A percentile compares a stretch with the other conserved stretches of the same genome.
These are phyloP conservation scores for Molothrus aeneus DNA, from an alignment of 2,797 vertebrate genomes.

Conservation along the genomic window DNA sequence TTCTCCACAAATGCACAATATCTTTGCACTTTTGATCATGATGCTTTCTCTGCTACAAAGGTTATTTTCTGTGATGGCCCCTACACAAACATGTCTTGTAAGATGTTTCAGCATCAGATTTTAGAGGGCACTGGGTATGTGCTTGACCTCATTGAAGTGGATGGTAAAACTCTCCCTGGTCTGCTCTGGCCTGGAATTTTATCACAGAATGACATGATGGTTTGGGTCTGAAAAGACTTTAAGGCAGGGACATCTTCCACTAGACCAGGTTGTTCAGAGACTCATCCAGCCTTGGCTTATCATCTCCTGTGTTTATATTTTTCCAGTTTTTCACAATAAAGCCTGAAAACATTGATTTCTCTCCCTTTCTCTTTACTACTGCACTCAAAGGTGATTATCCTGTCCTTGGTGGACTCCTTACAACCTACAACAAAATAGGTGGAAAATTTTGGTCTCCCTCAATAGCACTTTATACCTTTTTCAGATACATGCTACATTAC, in stretches of 20 bases:
- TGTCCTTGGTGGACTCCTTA: background rate
- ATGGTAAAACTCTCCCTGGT: background rate
- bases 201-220: background rate
- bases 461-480: background rate
- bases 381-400: background rate
- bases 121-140: background rate
- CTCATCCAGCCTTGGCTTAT: background rate
- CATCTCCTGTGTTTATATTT: background rate
- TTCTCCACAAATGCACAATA: background rate
- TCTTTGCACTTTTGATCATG: background rate
- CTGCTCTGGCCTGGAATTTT: background rate
- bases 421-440: background rate
- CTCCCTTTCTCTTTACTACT: background rate
- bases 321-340: background rate
- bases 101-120: background rate
- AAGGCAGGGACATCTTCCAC: background rate
- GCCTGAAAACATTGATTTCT: background rate
- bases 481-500: background rate
- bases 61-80: background rate
- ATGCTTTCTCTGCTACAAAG: background rate
- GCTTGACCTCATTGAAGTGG: background rate
- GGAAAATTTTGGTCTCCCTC: background rate
- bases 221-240: background rate
- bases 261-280: background rate
- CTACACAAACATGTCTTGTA: background rate